phyloP scores from a whole-genome alignment of 2,888 invertebrate species.

The Drosophila rubida region DNA sequence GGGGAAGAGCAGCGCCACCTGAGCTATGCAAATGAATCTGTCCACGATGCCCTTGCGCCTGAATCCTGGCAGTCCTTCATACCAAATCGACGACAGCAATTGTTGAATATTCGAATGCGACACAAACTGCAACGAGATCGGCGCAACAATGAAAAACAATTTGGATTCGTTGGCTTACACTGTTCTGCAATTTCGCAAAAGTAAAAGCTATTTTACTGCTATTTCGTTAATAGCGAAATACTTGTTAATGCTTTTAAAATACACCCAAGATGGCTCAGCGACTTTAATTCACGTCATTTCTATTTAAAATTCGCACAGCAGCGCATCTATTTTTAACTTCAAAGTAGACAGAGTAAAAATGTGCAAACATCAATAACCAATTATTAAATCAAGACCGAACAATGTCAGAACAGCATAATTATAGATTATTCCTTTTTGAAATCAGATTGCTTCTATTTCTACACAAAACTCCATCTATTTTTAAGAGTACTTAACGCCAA shows the following conservation, averaged over 20 bases:
- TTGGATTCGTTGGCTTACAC: neutral
- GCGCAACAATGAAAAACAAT: neutral
- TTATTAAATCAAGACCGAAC: too few relatives aligned
- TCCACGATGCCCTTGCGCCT: slow-evolving; percentile 91
- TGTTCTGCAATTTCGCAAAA: neutral
- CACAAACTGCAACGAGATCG: slow-evolving; percentile 89
- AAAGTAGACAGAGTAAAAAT: too few relatives aligned
- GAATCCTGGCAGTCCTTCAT: slow-evolving; percentile 97
- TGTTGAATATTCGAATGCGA: slow-evolving; percentile 98
- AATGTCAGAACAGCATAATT: too few relatives aligned
- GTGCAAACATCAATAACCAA: too few relatives aligned
- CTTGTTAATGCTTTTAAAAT: neutral
- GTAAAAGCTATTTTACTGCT: neutral
- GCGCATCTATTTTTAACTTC: too few relatives aligned
- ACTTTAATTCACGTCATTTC: too few relatives aligned
- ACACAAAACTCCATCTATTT: too few relatives aligned
- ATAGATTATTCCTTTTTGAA: too few relatives aligned
- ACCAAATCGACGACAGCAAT: slow-evolving; percentile 95
- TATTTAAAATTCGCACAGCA: too few relatives aligned
- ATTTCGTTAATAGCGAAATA: neutral
- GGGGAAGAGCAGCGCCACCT: slow-evolving; percentile 94
- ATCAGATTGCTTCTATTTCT: too few relatives aligned
- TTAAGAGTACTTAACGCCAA: too few relatives aligned
- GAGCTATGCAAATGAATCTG: slow-evolving; percentile 90
- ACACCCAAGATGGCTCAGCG: too few relatives aligned